phyloP scores from a whole-genome alignment of 1,140 invertebrate genomes.

The Thaumatotibia leucotreta region DNA sequence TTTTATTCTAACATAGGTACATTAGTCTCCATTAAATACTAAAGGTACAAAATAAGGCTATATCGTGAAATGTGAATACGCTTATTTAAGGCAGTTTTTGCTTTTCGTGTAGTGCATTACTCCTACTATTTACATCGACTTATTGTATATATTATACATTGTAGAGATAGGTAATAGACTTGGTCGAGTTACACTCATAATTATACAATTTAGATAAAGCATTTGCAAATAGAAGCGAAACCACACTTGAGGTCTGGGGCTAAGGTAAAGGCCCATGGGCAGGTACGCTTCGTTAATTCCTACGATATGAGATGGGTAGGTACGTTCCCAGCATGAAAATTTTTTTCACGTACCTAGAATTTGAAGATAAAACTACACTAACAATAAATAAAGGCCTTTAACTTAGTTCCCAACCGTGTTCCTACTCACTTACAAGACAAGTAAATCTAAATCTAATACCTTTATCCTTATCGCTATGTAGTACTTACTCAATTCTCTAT shows the following conservation, averaged over 20 bases:
- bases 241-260: neutral
- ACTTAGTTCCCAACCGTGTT: neutral
- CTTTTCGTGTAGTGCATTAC: constrained; percentile 48
- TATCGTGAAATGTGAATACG: constrained; percentile 69
- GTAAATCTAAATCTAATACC: neutral
- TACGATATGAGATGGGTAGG: neutral
- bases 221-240: constrained; percentile 38
- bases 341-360: too few species aligned
- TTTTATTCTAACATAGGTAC: constrained; percentile 3
- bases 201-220: constrained; percentile 43
- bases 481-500: neutral
- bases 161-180: constrained; percentile 38
- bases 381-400: neutral
- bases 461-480: neutral
- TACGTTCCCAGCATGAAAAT: too few species aligned
- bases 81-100: constrained; percentile 64
- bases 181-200: constrained; percentile 51
- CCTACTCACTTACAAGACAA: neutral
- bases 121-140: constrained; percentile 52
- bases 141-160: constrained; percentile 20
- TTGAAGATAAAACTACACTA: too few species aligned
- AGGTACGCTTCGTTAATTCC: neutral
- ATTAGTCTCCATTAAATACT: constrained; percentile 20
- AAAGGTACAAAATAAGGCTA: constrained; percentile 74
- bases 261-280: neutral